A percentile compares a stretch with the other conserved stretches of the same genome.
Evolutionary conservation across 2,888 invertebrate species (phyloP).

Genomic region (Bedellia somnulentella): DNA sequence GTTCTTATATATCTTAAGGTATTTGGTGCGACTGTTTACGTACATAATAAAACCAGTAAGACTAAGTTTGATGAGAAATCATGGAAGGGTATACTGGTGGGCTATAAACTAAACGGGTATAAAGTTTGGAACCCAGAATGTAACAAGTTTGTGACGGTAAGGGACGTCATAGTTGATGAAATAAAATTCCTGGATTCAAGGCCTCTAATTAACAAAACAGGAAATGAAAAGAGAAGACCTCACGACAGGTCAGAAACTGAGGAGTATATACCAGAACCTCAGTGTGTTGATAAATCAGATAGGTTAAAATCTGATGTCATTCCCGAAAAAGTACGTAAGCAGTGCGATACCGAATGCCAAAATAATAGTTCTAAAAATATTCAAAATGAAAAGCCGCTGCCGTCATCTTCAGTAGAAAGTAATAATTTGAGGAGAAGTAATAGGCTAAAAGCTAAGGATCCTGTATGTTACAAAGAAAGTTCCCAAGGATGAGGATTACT

Average conservation of each 20-base stretch:
- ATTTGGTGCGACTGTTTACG: conserved; percentile 20
- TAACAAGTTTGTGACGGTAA: conserved; percentile 16
- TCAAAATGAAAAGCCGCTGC: background rate
- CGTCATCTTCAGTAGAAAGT: background rate
- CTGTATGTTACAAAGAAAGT: conserved; percentile 20
- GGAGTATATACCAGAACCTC: too few relatives aligned
- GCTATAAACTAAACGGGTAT: conserved; percentile 21
- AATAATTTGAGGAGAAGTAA: conserved; percentile 6
- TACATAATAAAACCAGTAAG: conserved; percentile 18
- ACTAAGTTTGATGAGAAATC: conserved; percentile 21
- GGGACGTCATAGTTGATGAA: conserved; percentile 23
- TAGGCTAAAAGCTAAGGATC: conserved; percentile 7
- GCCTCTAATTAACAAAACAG: too few relatives aligned
- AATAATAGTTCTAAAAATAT: background rate
- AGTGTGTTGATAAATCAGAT: too few relatives aligned
- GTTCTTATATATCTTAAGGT: conserved; percentile 17
- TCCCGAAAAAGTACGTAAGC: too few relatives aligned
- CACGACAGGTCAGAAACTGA: too few relatives aligned
- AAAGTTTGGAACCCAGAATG: conserved; percentile 18
- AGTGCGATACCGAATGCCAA: background rate
- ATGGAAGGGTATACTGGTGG: conserved; percentile 19
- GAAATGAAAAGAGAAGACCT: too few relatives aligned
- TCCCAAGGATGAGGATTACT: conserved; percentile 6
- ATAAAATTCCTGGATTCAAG: conserved; percentile 15
- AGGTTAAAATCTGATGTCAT: too few relatives aligned